Evolutionary conservation across 2,797 vertebrate species (phyloP).

Genomic region (Gymnothorax javanicus): DNA sequence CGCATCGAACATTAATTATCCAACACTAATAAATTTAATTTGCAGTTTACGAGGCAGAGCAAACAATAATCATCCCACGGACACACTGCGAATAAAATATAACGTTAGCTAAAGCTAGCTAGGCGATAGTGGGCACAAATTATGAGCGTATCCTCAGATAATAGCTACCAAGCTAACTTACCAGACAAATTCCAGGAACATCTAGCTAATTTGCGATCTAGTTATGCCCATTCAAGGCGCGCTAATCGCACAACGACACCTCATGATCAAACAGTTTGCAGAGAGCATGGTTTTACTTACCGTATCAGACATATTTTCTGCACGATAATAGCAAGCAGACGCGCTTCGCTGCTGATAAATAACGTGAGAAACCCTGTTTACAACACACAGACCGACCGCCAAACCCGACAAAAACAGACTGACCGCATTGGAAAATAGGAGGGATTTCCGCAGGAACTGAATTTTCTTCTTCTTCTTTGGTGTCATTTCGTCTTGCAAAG

Average conservation of each 20-base stretch:
- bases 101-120: too few species aligned
- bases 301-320: constrained; percentile 73
- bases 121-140: too few species aligned
- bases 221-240: not conserved
- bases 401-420: constrained; percentile 38
- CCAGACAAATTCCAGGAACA: too few species aligned
- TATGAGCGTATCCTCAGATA: too few species aligned
- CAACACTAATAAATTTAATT: too few species aligned
- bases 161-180: too few species aligned
- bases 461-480: not conserved
- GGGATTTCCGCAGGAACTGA: constrained; percentile 35
- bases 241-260: not conserved
- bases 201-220: not conserved
- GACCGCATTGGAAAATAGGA: constrained; percentile 40
- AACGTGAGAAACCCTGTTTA: constrained; percentile 42
- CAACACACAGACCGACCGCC: not conserved
- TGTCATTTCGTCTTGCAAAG: too few species aligned
- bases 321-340: constrained; percentile 1
- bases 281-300: constrained; percentile 52
- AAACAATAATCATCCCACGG: too few species aligned
- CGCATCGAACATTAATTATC: too few species aligned
- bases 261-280: not conserved
- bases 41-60: too few species aligned
- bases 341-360: constrained; percentile 38
- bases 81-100: too few species aligned